These are phyloP conservation scores for Maniola jurtina DNA, from an alignment of 1,140 invertebrate genomes.

Conservation along the genomic window DNA sequence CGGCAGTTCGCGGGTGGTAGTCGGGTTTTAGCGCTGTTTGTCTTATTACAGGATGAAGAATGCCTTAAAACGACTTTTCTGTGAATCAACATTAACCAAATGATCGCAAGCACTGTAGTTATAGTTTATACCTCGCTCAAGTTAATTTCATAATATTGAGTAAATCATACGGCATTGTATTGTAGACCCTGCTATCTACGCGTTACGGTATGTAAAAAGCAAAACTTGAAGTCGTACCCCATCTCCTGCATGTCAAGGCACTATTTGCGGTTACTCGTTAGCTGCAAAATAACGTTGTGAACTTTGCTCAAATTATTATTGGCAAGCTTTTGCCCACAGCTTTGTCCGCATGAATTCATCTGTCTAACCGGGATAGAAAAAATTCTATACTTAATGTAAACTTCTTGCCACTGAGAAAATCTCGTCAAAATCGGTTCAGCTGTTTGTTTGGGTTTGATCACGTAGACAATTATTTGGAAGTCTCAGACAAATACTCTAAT, in stretches of 20 bases:
- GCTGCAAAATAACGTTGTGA: conserved; percentile 1
- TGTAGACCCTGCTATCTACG: not conserved
- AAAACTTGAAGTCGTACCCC: not conserved
- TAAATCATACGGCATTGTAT: not conserved
- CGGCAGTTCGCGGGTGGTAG: too few relatives aligned
- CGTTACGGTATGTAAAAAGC: not conserved
- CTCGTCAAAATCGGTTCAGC: too few relatives aligned
- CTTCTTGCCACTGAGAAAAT: too few relatives aligned
- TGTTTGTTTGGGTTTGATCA: too few relatives aligned
- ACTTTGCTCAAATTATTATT: not conserved
- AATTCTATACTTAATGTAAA: too few relatives aligned
- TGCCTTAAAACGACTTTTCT: not conserved
- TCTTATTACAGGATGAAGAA: not conserved
- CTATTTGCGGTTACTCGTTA: conserved; percentile 16
- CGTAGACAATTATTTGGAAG: too few relatives aligned
- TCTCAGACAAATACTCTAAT: too few relatives aligned
- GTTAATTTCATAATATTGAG: not conserved
- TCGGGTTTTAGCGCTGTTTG: too few relatives aligned
- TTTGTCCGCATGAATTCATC: too few relatives aligned
- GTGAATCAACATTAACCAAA: too few relatives aligned
- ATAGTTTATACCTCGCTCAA: not conserved
- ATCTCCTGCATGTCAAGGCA: conserved; percentile 9
- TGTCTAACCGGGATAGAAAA: too few relatives aligned
- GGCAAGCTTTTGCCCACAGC: too few relatives aligned
- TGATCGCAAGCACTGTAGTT: not conserved